phyloP scores from a whole-genome alignment of 1,140 invertebrate genomes.

The Diplogasteroides magnus region DNA sequence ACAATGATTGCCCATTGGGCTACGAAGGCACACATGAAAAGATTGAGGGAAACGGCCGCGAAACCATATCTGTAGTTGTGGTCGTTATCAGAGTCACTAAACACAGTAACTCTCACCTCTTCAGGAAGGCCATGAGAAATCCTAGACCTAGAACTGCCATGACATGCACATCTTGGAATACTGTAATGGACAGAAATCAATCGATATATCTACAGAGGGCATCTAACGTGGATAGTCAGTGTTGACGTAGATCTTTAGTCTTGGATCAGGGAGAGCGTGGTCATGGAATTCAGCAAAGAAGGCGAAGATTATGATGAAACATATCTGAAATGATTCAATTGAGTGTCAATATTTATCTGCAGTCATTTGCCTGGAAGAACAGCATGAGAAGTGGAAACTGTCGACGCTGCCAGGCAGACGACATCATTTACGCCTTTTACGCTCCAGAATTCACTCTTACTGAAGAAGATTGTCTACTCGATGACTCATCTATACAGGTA shows the following conservation, averaged over 20 bases:
- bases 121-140: slow-evolving; percentile 91
- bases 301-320: slow-evolving; percentile 20
- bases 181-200: slow-evolving; percentile 59
- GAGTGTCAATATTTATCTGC: background rate
- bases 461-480: background rate
- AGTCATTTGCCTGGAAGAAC: slow-evolving; percentile 9
- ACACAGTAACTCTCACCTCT: slow-evolving; percentile 58
- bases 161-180: slow-evolving; percentile 90
- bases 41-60: slow-evolving; percentile 77
- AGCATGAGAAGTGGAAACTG: slow-evolving; percentile 22
- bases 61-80: slow-evolving; percentile 67
- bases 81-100: background rate
- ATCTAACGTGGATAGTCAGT: slow-evolving; percentile 30
- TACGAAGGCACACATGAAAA: slow-evolving; percentile 64
- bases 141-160: slow-evolving; percentile 96
- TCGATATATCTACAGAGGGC: background rate
- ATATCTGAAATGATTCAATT: background rate
- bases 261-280: slow-evolving; percentile 19
- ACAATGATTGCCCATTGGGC: slow-evolving; percentile 28
- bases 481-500: slow-evolving; percentile 2
- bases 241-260: slow-evolving; percentile 17
- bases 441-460: slow-evolving; percentile 6
- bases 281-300: slow-evolving; percentile 21
- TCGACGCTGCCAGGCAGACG: slow-evolving; percentile 18
- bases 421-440: slow-evolving; percentile 9